Base-by-base conservation (phyloP, 2,888 invertebrate genomes). In the Thera britannica region DNA sequence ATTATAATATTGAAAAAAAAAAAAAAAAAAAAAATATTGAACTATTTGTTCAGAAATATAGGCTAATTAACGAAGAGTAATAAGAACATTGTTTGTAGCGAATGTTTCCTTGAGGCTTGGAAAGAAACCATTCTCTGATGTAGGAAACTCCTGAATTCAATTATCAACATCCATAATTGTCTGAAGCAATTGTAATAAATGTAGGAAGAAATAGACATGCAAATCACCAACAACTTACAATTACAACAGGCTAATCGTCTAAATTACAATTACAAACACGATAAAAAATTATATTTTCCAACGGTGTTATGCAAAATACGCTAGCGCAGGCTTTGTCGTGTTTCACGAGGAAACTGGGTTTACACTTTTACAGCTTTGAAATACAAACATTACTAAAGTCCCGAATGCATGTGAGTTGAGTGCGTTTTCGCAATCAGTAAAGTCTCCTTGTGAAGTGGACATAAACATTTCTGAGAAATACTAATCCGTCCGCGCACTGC, bases 311-410 rank as follows among this genome's bases (percentile, higher is more conserved):
- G 58, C 67, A 73, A 65, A 66, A 70, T 44, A 23, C 1, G 23
- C 52, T 52, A 56, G 49, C 49, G 57, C 55, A 70, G 65, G 67
- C 62, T 68, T 67, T 51, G 58, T 57, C 52, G 66, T 66, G 23
- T 69, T 78, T 72, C 75, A 80, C 75, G 78, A 78, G 81, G 86
- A 84, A 92, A 88, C 87, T 90, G 87, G 92, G 92, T 92, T 92
- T 92, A 92, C 88, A 86, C 79, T 90, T 79, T 83, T 75, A 92
- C 88, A 86, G 79, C 90, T 79, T 83, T 75, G 80, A 83, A 86
- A 89, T 85, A 85, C 88, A 90, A 91, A 90, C 88, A 89, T 87
- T 90, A 85, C 87, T 85, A 83, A 88, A 88, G 87, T 88, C 88
- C 84, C 82, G 86, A 89, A 87, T 81, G 86, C 87, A 82, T 76